Evolutionary conservation across 2,113 vertebrate genomes (phyloP), one percentile per base, ranked within the genome.

Genomic region (Acinonyx jubatus): DNA sequence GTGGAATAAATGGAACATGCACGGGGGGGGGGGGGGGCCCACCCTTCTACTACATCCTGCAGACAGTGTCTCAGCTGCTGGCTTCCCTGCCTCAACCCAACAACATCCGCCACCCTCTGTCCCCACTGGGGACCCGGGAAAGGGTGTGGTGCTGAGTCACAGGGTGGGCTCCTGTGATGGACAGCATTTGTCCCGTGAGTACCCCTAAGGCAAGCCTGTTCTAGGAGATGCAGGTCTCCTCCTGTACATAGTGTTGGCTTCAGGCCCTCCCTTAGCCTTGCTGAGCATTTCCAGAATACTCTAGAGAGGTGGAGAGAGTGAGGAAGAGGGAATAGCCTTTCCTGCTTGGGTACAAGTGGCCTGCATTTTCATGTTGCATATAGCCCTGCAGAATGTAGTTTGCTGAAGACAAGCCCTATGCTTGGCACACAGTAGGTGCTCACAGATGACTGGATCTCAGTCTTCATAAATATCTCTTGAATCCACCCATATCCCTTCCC

Each of bases 131-230:
- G 63, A 52, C 29, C 29, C 27, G 12, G 21, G 29, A 0, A 18
- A 63, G 27, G 11, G 33, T 27, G 12, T 69, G 38, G 3, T 41
- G 23, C n/a, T 33, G 25, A 38, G 50, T 45, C 93, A 33, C 14
- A 2, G 48, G 25, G 12, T 1, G 2, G 19, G 31, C 7, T 3
- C 14, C 18, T 71, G 18, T 31, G 69, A 79, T n/a, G 12, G 38
- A 66, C 31, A 33, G 36, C 1, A 9, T 29, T 76, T 27, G 19
- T 8, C 16, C 10, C 0, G 0, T 7, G 23, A 84, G 25, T 29
- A 27, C 83, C 31, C n/a, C 11, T 15, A 81, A 65, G 80, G 45
- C 45, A 83, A 10, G 1, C 9, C n/a, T 11, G 5, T 76, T 93
- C 57, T 33, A 27, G 21, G 14, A 69, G 41, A 38, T 21, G 16